Evolutionary conservation across 1,140 invertebrate species (phyloP).

Genomic region (Helicoverpa armigera): DNA sequence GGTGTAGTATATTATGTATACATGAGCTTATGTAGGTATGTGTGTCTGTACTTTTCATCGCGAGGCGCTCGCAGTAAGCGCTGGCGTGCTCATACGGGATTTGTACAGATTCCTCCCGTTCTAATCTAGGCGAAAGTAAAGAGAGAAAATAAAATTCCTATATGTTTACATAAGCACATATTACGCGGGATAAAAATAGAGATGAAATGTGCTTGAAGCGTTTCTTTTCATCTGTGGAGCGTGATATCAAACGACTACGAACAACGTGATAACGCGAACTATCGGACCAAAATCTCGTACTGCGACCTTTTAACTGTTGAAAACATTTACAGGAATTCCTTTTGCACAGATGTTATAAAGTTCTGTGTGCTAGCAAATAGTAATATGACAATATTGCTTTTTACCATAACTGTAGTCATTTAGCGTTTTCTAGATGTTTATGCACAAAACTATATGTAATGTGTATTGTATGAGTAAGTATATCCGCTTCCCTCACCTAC

Average conservation of each 20-base stretch:
- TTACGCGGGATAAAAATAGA: constrained; percentile 25
- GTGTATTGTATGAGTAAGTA: too few relatives aligned
- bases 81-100: constrained; percentile 17
- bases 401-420: neutral
- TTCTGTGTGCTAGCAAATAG: neutral
- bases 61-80: constrained; percentile 34
- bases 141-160: constrained; percentile 34
- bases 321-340: constrained; percentile 26
- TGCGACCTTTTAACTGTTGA: constrained; percentile 13
- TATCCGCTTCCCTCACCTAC: too few relatives aligned
- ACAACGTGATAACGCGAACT: constrained; percentile 36
- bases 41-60: constrained; percentile 28
- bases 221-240: constrained; percentile 35
- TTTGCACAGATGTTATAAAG: constrained; percentile 13
- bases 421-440: too few relatives aligned
- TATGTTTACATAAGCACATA: constrained; percentile 6
- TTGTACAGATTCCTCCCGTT: constrained; percentile 32
- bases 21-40: neutral
- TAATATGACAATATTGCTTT: constrained; percentile 12
- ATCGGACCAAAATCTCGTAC: constrained; percentile 17
- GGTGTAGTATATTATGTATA: constrained; percentile 5
- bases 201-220: constrained; percentile 36
- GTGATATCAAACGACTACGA: constrained; percentile 34
- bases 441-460: too few relatives aligned
- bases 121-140: constrained; percentile 31